Percentiles rank a stretch among this genome's conserved stretches.
Conservation (phyloP, 1,140 invertebrate genomes). For the Camponotus vicinus region DNA sequence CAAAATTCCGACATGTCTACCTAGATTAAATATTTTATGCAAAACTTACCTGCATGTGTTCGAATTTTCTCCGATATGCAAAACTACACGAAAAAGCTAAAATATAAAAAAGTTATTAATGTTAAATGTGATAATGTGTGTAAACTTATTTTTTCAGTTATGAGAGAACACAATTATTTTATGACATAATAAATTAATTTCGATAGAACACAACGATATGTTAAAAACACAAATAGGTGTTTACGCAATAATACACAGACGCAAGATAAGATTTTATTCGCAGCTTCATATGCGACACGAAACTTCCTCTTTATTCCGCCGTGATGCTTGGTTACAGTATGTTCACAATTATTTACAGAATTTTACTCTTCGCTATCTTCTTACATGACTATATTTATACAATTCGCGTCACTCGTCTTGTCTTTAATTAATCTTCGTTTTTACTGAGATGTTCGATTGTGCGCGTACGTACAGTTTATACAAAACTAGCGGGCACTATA, state of each 20-base stretch:
- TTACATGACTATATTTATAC: conserved; percentile 64
- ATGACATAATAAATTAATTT: not conserved
- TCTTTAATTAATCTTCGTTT: conserved; percentile 2
- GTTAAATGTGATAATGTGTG: not conserved
- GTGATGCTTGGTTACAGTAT: conserved; percentile 69
- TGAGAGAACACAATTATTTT: not conserved
- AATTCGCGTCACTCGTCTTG: conserved; percentile 30
- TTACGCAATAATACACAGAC: not conserved
- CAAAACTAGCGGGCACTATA: conserved; percentile 44
- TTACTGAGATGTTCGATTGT: not conserved
- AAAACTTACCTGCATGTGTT: conserved; percentile 26
- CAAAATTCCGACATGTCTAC: not conserved
- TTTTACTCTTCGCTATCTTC: conserved; percentile 43
- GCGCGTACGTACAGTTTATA: conserved; percentile 40
- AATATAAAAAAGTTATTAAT: not conserved
- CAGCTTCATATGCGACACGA: conserved; percentile 69
- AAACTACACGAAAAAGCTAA: not conserved
- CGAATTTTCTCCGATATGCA: not conserved
- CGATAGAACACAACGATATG: not conserved
- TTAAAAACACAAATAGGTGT: not conserved
- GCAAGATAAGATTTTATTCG: conserved; percentile 38
- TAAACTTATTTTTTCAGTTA: conserved; percentile 1
- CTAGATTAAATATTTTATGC: conserved; percentile 6
- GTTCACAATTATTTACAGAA: conserved; percentile 74
- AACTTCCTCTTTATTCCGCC: conserved; percentile 70